Evolutionary conservation across 2,888 invertebrate genomes (phyloP).

Genomic region (Chymomyza amoena): DNA sequence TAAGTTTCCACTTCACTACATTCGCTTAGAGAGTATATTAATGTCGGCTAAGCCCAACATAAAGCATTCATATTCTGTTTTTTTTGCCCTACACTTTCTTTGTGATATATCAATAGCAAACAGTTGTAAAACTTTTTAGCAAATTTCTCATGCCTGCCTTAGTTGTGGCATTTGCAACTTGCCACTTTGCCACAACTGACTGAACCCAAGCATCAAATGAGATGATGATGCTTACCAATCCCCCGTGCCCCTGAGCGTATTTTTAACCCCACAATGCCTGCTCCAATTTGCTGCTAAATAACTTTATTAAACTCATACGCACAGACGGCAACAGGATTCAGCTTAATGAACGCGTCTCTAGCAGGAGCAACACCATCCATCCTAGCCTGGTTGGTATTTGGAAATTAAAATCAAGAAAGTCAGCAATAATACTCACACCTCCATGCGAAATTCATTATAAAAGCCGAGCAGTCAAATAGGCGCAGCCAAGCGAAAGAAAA

Average conservation of each 20-base stretch:
- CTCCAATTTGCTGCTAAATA: not conserved
- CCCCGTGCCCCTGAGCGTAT: too few species aligned
- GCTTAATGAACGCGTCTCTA: not conserved
- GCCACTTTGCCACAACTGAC: not conserved
- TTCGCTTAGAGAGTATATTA: too few species aligned
- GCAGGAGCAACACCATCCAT: not conserved
- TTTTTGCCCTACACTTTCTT: not conserved
- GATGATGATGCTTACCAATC: not conserved
- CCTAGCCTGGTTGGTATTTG: not conserved
- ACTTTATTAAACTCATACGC: slow-evolving; percentile 9
- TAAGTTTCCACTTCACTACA: too few species aligned
- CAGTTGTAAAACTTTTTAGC: not conserved
- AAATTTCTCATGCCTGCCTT: not conserved
- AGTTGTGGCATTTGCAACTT: not conserved
- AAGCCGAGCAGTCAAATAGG: not conserved
- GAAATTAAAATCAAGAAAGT: slow-evolving; percentile 30
- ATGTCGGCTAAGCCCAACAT: too few species aligned
- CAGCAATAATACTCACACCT: not conserved
- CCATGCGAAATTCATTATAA: slow-evolving; percentile 1
- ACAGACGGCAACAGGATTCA: not conserved
- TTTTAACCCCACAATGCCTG: not conserved
- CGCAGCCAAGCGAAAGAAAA: not conserved
- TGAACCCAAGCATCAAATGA: not conserved
- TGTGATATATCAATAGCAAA: not conserved
- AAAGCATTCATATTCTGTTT: not conserved